These are phyloP conservation scores for Ips nitidus DNA, from an alignment of 1,140 invertebrate genomes.

Conservation along the genomic window DNA sequence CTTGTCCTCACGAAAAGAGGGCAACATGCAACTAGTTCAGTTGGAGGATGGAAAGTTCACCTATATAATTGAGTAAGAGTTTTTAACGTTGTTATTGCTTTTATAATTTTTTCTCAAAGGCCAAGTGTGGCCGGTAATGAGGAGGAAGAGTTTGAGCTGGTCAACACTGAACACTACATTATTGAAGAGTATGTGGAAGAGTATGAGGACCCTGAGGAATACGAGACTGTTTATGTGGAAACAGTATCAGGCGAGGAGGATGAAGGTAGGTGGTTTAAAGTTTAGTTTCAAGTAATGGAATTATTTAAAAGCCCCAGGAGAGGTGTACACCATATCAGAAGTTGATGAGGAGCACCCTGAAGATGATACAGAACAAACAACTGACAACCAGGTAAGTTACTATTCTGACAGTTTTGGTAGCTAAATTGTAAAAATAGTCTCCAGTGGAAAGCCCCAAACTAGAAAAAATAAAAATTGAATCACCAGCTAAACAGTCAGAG, in stretches of 20 bases:
- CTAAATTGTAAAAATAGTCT: too few relatives aligned
- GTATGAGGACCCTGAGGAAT: conserved; percentile 31
- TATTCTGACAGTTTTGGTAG: too few relatives aligned
- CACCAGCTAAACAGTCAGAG: background rate
- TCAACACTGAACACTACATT: conserved; percentile 23
- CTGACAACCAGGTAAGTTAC: too few relatives aligned
- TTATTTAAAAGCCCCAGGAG: background rate
- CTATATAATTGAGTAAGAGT: conserved; percentile 42
- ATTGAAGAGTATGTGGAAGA: conserved; percentile 33
- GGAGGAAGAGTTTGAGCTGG: too few relatives aligned
- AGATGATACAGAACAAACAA: conserved; percentile 32
- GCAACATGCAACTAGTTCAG: conserved; percentile 46
- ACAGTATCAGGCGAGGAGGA: conserved; percentile 6
- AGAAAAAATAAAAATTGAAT: background rate
- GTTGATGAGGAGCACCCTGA: conserved; percentile 43
- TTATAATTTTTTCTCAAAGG: background rate
- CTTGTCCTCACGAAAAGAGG: conserved; percentile 43
- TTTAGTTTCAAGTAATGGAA: background rate
- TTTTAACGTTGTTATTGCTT: background rate
- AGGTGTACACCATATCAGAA: conserved; percentile 29
- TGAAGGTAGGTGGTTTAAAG: background rate
- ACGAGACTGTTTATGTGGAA: conserved; percentile 30
- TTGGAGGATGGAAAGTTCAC: conserved; percentile 39
- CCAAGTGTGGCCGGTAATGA: background rate
- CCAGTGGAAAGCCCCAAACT: too few relatives aligned